A percentile compares a stretch with the other conserved stretches of the same genome.
phyloP scores from a whole-genome alignment of 53 echinoderm and acorn worm species.

The Henricia sp. region DNA sequence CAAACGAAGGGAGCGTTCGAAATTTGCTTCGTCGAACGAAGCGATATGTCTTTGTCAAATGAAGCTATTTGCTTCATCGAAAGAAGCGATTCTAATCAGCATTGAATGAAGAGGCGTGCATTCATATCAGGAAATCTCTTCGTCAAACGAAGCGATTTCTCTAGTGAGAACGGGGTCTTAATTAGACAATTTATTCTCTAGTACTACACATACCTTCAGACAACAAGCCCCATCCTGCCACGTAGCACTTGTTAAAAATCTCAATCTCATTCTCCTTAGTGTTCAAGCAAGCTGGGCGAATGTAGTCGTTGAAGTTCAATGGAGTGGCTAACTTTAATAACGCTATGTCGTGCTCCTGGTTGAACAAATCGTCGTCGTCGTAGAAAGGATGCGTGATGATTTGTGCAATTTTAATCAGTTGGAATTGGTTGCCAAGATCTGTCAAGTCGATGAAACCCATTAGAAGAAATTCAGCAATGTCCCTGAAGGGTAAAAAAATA shows the following conservation, averaged over 20 bases:
- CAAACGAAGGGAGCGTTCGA: not conserved
- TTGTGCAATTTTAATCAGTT: slow-evolving; percentile 28
- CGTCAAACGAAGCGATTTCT: no score
- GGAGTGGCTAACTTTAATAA: slow-evolving; percentile 60
- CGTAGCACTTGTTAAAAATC: slow-evolving; percentile 56
- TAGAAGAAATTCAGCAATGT: not conserved
- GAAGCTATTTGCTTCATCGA: no score
- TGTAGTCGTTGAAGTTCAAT: slow-evolving; percentile 64
- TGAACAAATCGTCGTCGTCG: not conserved
- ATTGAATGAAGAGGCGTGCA: no score
- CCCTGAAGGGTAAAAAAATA: slow-evolving; percentile 7
- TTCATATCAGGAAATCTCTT: no score
- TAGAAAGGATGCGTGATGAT: slow-evolving; percentile 65
- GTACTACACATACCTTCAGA: not conserved
- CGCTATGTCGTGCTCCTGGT: slow-evolving; percentile 66
- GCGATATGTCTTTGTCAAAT: no score
- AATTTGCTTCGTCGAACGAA: no score
- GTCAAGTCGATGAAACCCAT: slow-evolving; percentile 57
- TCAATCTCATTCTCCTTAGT: slow-evolving; percentile 52
- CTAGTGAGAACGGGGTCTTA: no score
- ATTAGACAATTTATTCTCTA: not conserved
- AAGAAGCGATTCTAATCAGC: no score
- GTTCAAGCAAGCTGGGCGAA: slow-evolving; percentile 77
- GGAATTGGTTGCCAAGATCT: slow-evolving; percentile 16
- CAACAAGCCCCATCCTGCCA: slow-evolving; percentile 76